Evolutionary conservation across 2,797 vertebrate genomes (phyloP).

Genomic region (Streptopelia turtur): DNA sequence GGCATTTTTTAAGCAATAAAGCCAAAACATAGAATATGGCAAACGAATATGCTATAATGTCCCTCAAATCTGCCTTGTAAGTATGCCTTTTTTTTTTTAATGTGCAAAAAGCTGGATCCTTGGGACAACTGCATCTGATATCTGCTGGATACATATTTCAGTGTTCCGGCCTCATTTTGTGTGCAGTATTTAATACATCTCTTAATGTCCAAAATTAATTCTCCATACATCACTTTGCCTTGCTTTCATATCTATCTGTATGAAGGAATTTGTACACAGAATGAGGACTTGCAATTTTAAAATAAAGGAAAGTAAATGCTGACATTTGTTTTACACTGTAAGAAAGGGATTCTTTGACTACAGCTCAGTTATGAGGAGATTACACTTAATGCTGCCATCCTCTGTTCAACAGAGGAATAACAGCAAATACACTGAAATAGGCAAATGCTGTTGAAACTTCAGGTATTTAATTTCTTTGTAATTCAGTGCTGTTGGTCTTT

Average conservation of each 20-base stretch:
- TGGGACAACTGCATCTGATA: background rate
- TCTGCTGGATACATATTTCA: background rate
- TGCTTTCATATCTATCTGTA: fast-evolving
- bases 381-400: slow-evolving; percentile 50
- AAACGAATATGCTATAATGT: background rate
- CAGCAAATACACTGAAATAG: background rate
- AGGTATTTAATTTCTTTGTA: background rate
- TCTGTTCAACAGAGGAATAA: slow-evolving; percentile 30
- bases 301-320: background rate
- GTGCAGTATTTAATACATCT: background rate
- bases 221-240: background rate
- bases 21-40: background rate
- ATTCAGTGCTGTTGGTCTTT: background rate
- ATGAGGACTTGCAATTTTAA: background rate
- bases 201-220: background rate
- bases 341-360: background rate
- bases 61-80: background rate
- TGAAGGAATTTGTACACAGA: background rate
- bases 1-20: background rate
- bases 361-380: background rate
- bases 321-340: background rate
- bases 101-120: background rate
- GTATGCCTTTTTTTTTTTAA: background rate
- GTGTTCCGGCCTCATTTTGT: background rate
- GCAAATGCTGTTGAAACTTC: background rate